Base-by-base conservation (phyloP, 30 jellyfish, hydroid and myxozoan species). In the Mastigias papua region DNA sequence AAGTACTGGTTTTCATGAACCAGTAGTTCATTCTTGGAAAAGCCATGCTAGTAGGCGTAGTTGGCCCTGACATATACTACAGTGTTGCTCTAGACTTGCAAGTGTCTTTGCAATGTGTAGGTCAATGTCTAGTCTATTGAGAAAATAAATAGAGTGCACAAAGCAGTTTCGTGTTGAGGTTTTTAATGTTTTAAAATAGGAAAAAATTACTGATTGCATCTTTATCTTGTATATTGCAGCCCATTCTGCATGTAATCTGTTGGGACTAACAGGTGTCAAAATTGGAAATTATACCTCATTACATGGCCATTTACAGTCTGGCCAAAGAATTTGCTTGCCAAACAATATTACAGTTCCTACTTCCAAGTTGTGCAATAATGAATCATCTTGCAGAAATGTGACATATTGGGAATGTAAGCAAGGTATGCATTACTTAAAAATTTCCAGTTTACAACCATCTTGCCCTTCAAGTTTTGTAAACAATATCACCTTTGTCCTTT, bases 361-460 rank as follows among this genome's bases (percentile, higher is more conserved):
- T 72, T 11, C 83, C 32, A 72, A 48, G 19, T 25, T 42, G 3
- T 72, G 83, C 83, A 72, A 37, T 25, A 15, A 15, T 7, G 25
- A n/a, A 0, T 15, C 67, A 0, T n/a, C 31, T 8, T 72, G 83
- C 25, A 21, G 10, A 6, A 49, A 72, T 37, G 83, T 32, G 34
- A 72, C 63, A 72, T 72, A 27, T 42, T 72, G 83, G 83, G 48
- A 49, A 25, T 72, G 83, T 32, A 72, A 37, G 23, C 68, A 72
- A 72, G 83, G 83, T 72, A 72, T 42, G 0, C 13, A 4, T 4
- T 37, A 15, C 54, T 0, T 4, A 4, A 0, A 42, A 15, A 8
- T 42, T 42, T 42, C 54, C 54, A 42, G 0, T 42, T 4, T 0
- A 8, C 13, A 4, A 42, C 13, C 13, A 15, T 8, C 13, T 42